phyloP scores from a whole-genome alignment of 1,140 invertebrate genomes.

The Helicorthomorpha holstii region DNA sequence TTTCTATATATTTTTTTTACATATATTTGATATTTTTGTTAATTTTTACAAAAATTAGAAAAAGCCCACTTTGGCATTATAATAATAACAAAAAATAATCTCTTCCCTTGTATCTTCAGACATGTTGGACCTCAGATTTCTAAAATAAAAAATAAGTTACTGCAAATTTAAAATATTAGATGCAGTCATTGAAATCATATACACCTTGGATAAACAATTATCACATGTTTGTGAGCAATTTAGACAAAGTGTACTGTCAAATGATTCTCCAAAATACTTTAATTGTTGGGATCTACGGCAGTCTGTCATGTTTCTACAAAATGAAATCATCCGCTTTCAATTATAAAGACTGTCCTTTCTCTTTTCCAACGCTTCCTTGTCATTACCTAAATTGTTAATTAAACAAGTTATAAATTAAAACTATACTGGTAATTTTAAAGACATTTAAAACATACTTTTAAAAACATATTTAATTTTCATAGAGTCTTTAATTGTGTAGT shows the following conservation, averaged over 20 bases:
- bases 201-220: conserved; percentile 62
- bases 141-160: conserved; percentile 11
- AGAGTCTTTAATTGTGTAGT: conserved; percentile 70
- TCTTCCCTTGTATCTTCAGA: no score
- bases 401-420: background rate
- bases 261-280: conserved; percentile 88
- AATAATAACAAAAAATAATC: no score
- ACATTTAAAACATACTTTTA: conserved; percentile 35
- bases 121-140: conserved; percentile 32
- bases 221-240: conserved; percentile 49
- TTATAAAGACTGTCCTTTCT: conserved; percentile 70
- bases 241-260: conserved; percentile 35
- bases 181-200: background rate
- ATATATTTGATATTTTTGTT: no score
- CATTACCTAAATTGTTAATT: background rate
- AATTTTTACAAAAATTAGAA: no score
- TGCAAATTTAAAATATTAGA: background rate
- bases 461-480: conserved; percentile 53
- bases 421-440: background rate
- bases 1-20: no score
- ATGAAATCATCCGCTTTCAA: conserved; percentile 67
- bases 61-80: no score
- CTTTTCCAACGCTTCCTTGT: conserved; percentile 26
- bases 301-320: conserved; percentile 79
- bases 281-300: conserved; percentile 73